Evolutionary conservation across 2,113 vertebrate genomes (phyloP).

Genomic region (Hyperoodon ampullatus): DNA sequence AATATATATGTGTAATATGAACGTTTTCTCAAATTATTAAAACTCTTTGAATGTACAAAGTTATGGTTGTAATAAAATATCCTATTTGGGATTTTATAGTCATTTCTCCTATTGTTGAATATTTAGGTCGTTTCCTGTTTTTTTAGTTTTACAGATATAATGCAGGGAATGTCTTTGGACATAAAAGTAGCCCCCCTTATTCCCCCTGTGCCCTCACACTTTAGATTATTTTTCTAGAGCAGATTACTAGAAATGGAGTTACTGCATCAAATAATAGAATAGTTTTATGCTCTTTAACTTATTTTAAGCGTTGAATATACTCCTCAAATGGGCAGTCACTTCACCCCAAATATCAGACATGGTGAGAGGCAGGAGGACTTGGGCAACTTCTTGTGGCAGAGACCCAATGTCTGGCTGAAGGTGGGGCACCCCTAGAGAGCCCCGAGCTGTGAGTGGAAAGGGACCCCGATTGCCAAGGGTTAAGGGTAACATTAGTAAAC

Average conservation of each 20-base stretch:
- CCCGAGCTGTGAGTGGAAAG: accelerated
- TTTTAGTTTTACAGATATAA: neutral
- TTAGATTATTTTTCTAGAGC: neutral
- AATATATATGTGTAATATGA: too few species aligned
- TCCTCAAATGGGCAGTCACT: neutral
- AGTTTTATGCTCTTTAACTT: neutral
- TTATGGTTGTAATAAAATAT: neutral
- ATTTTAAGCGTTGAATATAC: neutral
- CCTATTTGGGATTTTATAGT: neutral
- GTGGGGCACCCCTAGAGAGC: neutral
- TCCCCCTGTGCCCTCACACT: neutral
- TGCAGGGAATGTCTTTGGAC: neutral
- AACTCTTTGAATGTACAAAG: too few species aligned
- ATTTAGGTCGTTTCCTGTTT: neutral
- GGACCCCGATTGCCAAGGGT: too few species aligned
- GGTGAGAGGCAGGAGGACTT: accelerated
- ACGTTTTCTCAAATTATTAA: neutral
- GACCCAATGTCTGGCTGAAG: neutral
- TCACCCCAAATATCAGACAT: neutral
- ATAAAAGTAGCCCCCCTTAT: neutral
- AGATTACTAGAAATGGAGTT: neutral
- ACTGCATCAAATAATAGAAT: neutral
- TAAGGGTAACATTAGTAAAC: neutral
- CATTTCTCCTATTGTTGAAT: neutral
- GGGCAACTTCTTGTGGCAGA: neutral